These are phyloP conservation scores for Deroplatys truncata DNA, from an alignment of 2,888 invertebrate species.

Conservation along the genomic window DNA sequence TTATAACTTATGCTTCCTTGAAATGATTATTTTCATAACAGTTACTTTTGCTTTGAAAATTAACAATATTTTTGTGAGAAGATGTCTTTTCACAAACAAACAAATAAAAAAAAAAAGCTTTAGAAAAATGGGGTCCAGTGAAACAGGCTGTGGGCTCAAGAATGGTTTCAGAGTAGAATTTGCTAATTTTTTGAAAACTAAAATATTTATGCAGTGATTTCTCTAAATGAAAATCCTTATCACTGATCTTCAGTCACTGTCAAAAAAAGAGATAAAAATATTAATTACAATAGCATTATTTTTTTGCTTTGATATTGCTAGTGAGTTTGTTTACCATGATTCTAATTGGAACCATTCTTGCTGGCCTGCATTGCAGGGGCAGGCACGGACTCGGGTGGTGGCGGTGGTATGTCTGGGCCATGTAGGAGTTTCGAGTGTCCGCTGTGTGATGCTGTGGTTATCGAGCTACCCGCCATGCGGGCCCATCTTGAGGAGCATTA, in stretches of 20 bases:
- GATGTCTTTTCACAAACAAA: background rate
- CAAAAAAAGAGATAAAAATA: background rate
- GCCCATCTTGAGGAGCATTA: slow-evolving; percentile 78
- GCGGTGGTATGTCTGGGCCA: slow-evolving; percentile 19
- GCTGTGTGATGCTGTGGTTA: slow-evolving; percentile 64
- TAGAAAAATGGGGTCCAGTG: background rate
- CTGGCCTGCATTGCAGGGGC: slow-evolving; percentile 35
- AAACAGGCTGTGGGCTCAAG: slow-evolving; percentile 21
- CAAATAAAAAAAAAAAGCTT: background rate
- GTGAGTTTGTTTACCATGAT: slow-evolving; percentile 10
- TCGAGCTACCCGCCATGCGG: slow-evolving; percentile 63
- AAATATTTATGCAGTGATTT: background rate
- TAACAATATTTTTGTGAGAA: background rate
- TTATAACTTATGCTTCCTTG: background rate
- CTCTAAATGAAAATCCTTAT: background rate
- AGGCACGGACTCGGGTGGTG: slow-evolving; percentile 23
- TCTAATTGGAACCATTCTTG: slow-evolving; percentile 32
- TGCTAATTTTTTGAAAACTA: background rate
- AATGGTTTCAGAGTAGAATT: slow-evolving; percentile 24
- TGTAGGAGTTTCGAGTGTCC: slow-evolving; percentile 59
- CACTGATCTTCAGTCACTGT: background rate
- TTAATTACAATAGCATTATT: background rate
- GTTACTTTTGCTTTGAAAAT: background rate
- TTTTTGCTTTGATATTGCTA: slow-evolving; percentile 1
- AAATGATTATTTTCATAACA: background rate